Percentiles rank a stretch among this genome's conserved stretches.
These are phyloP conservation scores for Urocynchramus pylzowi DNA, from an alignment of 2,113 vertebrate genomes.

Conservation along the genomic window DNA sequence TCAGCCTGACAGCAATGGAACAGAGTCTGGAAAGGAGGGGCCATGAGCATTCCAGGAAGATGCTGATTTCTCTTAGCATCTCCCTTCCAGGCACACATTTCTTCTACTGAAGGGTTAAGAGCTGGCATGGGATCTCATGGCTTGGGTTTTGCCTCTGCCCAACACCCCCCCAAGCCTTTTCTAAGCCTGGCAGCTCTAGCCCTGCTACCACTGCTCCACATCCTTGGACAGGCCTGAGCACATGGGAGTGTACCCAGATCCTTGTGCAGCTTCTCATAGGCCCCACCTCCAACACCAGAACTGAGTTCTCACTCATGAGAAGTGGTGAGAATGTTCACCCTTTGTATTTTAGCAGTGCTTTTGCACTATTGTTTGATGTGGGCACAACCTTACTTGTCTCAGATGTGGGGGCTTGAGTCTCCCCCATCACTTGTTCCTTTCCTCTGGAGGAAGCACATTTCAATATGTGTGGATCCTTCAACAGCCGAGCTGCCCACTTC, in stretches of 20 bases:
- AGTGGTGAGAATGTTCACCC: not conserved
- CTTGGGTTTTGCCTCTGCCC: not conserved
- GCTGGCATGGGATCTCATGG: not conserved
- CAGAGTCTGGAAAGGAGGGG: not conserved
- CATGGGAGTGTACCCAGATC: rapidly evolving
- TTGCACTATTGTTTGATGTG: rapidly evolving
- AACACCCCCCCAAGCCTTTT: not conserved
- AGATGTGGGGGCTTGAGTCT: not conserved
- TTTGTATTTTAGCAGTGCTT: not conserved
- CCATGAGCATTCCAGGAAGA: not conserved
- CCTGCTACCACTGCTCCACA: not conserved
- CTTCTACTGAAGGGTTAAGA: not conserved
- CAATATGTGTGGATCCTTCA: not conserved
- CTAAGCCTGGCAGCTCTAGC: not conserved
- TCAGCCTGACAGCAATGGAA: not conserved
- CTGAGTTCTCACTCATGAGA: not conserved
- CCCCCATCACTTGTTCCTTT: not conserved
- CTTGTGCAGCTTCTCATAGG: not conserved
- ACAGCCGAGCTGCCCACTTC: not conserved
- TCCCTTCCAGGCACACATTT: not conserved
- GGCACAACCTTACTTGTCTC: not conserved
- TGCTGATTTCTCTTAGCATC: not conserved
- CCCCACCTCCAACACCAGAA: not conserved
- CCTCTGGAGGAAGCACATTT: not conserved
- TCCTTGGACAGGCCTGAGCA: not conserved